Evolutionary conservation across 2,888 invertebrate genomes (phyloP).

Genomic region (Kuschelorhynchus macadamiae): DNA sequence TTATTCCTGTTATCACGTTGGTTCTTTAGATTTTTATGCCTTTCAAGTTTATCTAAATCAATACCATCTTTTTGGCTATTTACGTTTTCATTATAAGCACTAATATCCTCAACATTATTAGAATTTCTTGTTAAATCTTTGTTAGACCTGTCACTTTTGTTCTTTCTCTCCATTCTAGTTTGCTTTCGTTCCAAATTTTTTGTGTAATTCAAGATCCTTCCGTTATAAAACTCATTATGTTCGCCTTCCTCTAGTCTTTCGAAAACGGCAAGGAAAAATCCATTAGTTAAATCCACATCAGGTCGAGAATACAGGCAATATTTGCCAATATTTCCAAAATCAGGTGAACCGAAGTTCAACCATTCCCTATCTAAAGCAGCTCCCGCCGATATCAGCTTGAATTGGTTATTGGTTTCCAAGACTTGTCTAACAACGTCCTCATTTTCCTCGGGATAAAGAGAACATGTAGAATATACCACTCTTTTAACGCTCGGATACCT

Average conservation of each 20-base stretch:
- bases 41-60: too few relatives aligned
- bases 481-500: constrained; percentile 86
- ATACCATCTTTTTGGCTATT: too few relatives aligned
- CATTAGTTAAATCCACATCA: constrained; percentile 86
- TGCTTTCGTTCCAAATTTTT: constrained; percentile 51
- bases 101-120: too few relatives aligned
- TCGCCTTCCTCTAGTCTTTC: constrained; percentile 74
- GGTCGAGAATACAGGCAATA: constrained; percentile 86
- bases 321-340: constrained; percentile 77
- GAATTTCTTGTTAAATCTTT: not conserved
- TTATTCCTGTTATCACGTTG: too few relatives aligned
- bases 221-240: constrained; percentile 60
- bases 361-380: constrained; percentile 76
- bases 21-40: too few relatives aligned
- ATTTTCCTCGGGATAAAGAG: constrained; percentile 90
- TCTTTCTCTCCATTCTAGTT: constrained; percentile 15
- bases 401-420: constrained; percentile 72
- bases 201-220: constrained; percentile 53
- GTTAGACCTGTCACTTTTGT: not conserved
- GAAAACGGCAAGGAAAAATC: constrained; percentile 95
- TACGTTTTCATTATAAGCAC: not conserved
- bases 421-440: constrained; percentile 89
- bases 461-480: constrained; percentile 97
- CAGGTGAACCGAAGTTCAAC: constrained; percentile 77
- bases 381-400: constrained; percentile 76